Conservation (phyloP, 2,888 invertebrate genomes). For the Prosopocoilus inquinatus region DNA sequence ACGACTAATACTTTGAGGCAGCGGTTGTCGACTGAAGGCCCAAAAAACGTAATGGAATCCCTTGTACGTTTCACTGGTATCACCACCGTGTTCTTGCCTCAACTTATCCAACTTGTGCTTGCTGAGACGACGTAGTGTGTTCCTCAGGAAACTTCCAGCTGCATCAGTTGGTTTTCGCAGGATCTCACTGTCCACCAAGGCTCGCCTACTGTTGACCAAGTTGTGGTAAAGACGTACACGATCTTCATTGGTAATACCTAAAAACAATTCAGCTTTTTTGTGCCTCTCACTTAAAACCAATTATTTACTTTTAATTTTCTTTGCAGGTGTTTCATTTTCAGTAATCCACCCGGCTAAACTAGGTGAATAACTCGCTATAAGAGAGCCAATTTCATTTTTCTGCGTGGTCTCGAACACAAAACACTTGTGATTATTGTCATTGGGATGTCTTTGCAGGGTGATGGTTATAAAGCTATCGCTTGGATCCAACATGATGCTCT, state of each 20-base stretch:
- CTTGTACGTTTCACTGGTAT: constrained; percentile 81
- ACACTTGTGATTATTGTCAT: constrained; percentile 73
- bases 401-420: constrained; percentile 90
- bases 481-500: constrained; percentile 86
- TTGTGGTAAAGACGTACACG: constrained; percentile 84
- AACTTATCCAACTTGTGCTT: constrained; percentile 81
- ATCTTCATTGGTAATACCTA: constrained; percentile 82
- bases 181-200: constrained; percentile 78
- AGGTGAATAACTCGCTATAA: constrained; percentile 90
- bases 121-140: constrained; percentile 81
- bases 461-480: constrained; percentile 91
- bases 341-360: constrained; percentile 78
- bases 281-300: neutral
- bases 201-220: constrained; percentile 77
- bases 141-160: constrained; percentile 82
- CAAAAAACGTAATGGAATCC: constrained; percentile 84
- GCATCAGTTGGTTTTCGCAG: constrained; percentile 81
- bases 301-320: constrained; percentile 53
- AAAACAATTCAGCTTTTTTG: constrained; percentile 7
- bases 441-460: constrained; percentile 71
- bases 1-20: constrained; percentile 80
- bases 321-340: constrained; percentile 66
- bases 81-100: constrained; percentile 64
- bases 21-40: constrained; percentile 80
- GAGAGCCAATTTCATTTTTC: constrained; percentile 87